Base-by-base conservation (phyloP, 1,140 invertebrate genomes). In the Drosophila rufa region DNA sequence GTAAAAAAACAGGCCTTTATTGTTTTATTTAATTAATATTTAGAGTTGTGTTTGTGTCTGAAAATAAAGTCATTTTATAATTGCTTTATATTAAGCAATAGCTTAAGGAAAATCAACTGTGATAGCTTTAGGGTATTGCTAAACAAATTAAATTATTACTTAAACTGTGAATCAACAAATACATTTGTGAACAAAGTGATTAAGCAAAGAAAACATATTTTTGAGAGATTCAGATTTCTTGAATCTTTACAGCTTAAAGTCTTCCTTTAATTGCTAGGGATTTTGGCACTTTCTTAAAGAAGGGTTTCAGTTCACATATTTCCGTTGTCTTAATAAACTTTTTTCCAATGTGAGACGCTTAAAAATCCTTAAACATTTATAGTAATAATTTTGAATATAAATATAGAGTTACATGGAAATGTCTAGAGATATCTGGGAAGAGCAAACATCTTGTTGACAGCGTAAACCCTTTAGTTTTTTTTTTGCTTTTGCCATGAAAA, bases 1-100 rank as follows among this genome's bases (percentile, higher is more conserved):
- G 62, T 7, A 7, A 51, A 19, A 58, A 50, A 64, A 60, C 0
- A 33, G 46, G 27, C 19, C 30, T 17, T 47, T 14, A 33, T 45
- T 38, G 33, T 38, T 22, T 47, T 22, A 22, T 47, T 36, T n/a
- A 4, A n/a, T 45, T 59, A 1, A 14, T 53, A 17, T 19, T 15
- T 7, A 36, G 11, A 17, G 4, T 38, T 51, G n/a, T 38, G 14
- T 14, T 40, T 62, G 19, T 53, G n/a, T 9, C 15, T 17, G 6
- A 17, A 14, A 27, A 19, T 30, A 17, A 59, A 30, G 46, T 14
- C 59, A 53, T 27, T 57, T 17, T 42, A 27, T 17, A 12, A 25
- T 36, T 36, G 33, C 15, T 58, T 27, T 27, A 27, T 27, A 42
- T n/a, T 57, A 9, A 42, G 25, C 9, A n/a, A 43, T 4, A 19